Conservation (phyloP, 92 coral and sea anemone genomes). For the Pocillopora grandis region DNA sequence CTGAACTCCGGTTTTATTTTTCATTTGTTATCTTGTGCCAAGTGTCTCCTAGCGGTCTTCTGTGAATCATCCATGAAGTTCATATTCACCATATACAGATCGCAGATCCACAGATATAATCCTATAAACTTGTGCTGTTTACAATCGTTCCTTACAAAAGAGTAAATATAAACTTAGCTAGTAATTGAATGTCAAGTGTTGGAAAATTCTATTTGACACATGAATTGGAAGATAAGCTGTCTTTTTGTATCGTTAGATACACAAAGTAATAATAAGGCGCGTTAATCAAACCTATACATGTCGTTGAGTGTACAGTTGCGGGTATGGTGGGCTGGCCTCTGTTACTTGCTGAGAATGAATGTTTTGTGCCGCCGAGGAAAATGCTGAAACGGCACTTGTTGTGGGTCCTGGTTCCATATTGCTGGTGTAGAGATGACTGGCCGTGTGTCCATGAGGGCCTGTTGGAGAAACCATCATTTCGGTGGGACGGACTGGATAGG, state of each 20-base stretch:
- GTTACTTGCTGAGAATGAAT: conserved; percentile 69
- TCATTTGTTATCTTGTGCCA: conserved; percentile 28
- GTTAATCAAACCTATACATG: conserved; percentile 68
- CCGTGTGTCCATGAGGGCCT: conserved; percentile 46
- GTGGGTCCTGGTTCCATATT: conserved; percentile 81
- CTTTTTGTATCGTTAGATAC: conserved; percentile 71
- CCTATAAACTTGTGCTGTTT: conserved; percentile 31
- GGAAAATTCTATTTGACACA: conserved; percentile 60
- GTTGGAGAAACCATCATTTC: conserved; percentile 71
- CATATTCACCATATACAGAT: conserved; percentile 17
- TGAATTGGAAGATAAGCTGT: conserved; percentile 76
- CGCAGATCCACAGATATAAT: conserved; percentile 26
- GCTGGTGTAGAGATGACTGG: conserved; percentile 69
- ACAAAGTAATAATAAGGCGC: conserved; percentile 63
- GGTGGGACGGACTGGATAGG: conserved; percentile 70
- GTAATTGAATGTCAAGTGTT: conserved; percentile 66
- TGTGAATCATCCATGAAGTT: conserved; percentile 12
- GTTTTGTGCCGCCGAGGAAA: conserved; percentile 74
- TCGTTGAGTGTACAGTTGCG: conserved; percentile 86
- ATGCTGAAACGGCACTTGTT: conserved; percentile 72
- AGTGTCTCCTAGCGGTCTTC: conserved; percentile 6
- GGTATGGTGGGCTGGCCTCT: conserved; percentile 72
- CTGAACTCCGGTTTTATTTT: conserved; percentile 38
- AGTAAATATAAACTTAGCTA: conserved; percentile 63
- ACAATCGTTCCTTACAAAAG: conserved; percentile 33